phyloP scores from a whole-genome alignment of 1,140 invertebrate species.

The Drosophila trapezifrons region DNA sequence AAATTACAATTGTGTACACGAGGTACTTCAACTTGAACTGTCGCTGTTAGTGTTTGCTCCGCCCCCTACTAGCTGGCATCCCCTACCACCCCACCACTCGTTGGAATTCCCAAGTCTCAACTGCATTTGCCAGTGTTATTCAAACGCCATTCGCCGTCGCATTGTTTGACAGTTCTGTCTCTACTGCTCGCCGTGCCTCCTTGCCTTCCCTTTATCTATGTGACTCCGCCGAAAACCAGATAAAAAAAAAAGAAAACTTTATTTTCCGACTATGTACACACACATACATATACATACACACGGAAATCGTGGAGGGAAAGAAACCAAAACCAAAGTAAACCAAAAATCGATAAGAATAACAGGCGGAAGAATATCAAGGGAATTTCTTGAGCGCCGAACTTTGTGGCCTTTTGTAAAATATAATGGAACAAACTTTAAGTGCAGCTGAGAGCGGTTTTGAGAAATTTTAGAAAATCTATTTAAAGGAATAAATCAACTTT shows the following conservation, averaged over 20 bases:
- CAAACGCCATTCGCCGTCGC: conserved; percentile 67
- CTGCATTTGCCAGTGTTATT: conserved; percentile 76
- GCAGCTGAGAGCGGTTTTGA: background rate
- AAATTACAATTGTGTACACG: conserved; percentile 77
- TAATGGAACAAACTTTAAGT: conserved; percentile 7
- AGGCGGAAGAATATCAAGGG: conserved; percentile 40
- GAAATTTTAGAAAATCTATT: background rate
- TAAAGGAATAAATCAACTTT: background rate
- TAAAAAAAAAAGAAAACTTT: conserved; percentile 51
- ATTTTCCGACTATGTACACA: conserved; percentile 31
- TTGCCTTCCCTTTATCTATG: background rate
- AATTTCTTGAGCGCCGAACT: conserved; percentile 7
- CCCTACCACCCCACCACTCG: background rate
- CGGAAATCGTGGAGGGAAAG: conserved; percentile 22
- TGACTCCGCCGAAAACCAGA: conserved; percentile 21
- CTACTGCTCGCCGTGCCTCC: conserved; percentile 17
- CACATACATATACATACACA: conserved; percentile 6
- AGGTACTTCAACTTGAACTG: conserved; percentile 74
- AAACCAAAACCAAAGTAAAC: conserved; percentile 57
- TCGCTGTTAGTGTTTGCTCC: conserved; percentile 36
- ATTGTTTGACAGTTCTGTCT: conserved; percentile 71
- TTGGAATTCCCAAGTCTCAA: conserved; percentile 14
- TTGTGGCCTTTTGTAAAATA: conserved; percentile 5
- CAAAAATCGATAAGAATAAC: conserved; percentile 77
- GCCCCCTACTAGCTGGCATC: background rate